phyloP scores from a whole-genome alignment of 2,797 vertebrate species.

The Coranthus polyacanthus region DNA sequence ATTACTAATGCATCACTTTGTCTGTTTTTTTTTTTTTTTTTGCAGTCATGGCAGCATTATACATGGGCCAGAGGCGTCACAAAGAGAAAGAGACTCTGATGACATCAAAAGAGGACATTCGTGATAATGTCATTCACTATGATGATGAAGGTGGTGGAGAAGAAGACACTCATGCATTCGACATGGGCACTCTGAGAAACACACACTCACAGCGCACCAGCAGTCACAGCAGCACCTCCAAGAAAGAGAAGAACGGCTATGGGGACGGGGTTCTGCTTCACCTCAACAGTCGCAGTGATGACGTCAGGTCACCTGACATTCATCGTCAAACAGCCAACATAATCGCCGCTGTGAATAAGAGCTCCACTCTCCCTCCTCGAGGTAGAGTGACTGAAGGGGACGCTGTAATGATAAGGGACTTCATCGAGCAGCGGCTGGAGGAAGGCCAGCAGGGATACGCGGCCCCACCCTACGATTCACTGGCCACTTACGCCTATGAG shows the following conservation, averaged over 20 bases:
- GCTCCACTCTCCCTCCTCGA: neutral
- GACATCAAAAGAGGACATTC: constrained; percentile 96
- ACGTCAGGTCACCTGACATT: constrained; percentile 62
- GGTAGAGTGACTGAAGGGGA: constrained; percentile 75
- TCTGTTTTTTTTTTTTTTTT: constrained; percentile 19
- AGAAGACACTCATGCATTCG: constrained; percentile 94
- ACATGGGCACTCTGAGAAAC: constrained; percentile 93
- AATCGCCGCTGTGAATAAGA: constrained; percentile 18
- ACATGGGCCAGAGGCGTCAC: constrained; percentile 88
- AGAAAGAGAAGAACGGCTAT: constrained; percentile 51
- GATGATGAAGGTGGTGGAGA: constrained; percentile 97
- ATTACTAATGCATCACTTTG: neutral
- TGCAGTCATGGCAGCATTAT: constrained; percentile 92
- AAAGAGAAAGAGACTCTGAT: constrained; percentile 93
- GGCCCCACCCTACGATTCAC: constrained; percentile 89
- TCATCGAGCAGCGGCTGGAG: constrained; percentile 88
- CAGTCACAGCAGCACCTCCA: constrained; percentile 16
- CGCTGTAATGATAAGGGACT: constrained; percentile 86
- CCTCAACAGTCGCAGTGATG: constrained; percentile 26
- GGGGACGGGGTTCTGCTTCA: constrained; percentile 62
- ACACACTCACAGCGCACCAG: constrained; percentile 54
- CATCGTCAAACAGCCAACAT: constrained; percentile 58
- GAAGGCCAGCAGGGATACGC: constrained; percentile 86
- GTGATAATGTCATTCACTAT: constrained; percentile 96
- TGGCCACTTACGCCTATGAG: constrained; percentile 92